Evolutionary conservation across 2,113 vertebrate species (phyloP), one percentile per base, ranked within the genome.

Genomic region (Atlantisia rogersi): DNA sequence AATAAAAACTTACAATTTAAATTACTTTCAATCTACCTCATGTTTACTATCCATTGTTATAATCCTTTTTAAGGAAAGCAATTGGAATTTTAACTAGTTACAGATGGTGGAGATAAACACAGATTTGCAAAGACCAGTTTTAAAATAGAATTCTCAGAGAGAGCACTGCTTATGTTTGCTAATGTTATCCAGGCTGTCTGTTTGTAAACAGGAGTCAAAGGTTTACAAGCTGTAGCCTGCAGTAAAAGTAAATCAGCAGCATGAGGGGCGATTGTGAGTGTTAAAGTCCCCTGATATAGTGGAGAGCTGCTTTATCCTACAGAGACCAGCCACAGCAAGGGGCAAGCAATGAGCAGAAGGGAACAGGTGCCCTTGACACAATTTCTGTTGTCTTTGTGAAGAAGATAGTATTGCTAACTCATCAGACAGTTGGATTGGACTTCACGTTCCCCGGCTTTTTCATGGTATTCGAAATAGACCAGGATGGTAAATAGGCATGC

Each of bases 61-160:
- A 86, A 70, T 81, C 29, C 26, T 71, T 83, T 80, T 81, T 19
- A 70, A 88, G 75, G 74, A 93, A 94, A 94, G 74, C 10, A 31
- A 50, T 56, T 83, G 82, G 79, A 93, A 94, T 96, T 93, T 94
- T 94, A 94, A 94, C 82, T 81, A 90, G 71, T 60, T 90, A 60
- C 88, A 90, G 90, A 95, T 93, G 71, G 69, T 19, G 75, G 56
- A 95, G 79, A 93, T 95, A 93, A 96, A 35, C 35, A 35, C 35
- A 35, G 35, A 35, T 35, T 35, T 35, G 35, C 35, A 35, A 35
- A 35, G 35, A 35, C 35, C 35, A 35, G 35, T 35, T 35, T 94
- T 92, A 89, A 96, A 95, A 83, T 77, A 68, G 60, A 10, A 78
- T 71, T 84, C 92, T 88, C 56, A 81, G 39, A 68, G 48, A 78